Percentiles rank a stretch among this genome's conserved stretches.
These are phyloP conservation scores for Papilio dardanus DNA, from an alignment of 1,140 invertebrate genomes.

Conservation along the genomic window DNA sequence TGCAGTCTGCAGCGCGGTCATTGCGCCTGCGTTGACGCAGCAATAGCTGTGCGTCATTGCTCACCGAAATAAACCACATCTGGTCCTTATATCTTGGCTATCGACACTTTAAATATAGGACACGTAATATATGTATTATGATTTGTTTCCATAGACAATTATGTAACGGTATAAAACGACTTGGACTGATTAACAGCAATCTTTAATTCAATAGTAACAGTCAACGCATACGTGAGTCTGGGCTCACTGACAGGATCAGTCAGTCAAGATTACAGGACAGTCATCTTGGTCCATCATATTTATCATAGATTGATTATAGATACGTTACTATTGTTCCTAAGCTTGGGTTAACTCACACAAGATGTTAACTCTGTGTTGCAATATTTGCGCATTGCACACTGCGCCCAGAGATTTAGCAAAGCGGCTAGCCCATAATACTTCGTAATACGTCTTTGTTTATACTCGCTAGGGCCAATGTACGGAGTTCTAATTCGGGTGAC, in stretches of 20 bases:
- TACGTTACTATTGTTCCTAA: background rate
- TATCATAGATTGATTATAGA: background rate
- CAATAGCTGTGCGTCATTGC: background rate
- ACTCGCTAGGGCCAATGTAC: constrained; percentile 30
- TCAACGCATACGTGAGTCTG: too few species aligned
- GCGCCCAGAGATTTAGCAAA: constrained; percentile 20
- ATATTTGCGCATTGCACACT: constrained; percentile 12
- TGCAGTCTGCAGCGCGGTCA: constrained; percentile 31
- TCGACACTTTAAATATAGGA: background rate
- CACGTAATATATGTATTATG: background rate
- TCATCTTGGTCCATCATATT: background rate
- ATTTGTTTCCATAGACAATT: too few species aligned
- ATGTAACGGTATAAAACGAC: too few species aligned
- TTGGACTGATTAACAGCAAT: too few species aligned
- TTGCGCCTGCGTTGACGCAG: constrained; percentile 19
- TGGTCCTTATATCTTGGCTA: background rate
- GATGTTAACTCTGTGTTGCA: background rate
- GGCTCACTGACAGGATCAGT: too few species aligned
- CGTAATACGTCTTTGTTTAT: constrained; percentile 35
- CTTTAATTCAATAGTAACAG: too few species aligned
- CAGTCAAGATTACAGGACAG: background rate
- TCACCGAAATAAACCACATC: constrained; percentile 19
- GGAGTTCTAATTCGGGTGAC: constrained; percentile 1
- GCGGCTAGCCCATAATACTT: constrained; percentile 14
- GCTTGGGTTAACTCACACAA: background rate